Percentiles rank a stretch among this genome's conserved stretches.
These are phyloP conservation scores for Poeciliopsis infans DNA, from an alignment of 2,797 vertebrate species.

Conservation along the genomic window DNA sequence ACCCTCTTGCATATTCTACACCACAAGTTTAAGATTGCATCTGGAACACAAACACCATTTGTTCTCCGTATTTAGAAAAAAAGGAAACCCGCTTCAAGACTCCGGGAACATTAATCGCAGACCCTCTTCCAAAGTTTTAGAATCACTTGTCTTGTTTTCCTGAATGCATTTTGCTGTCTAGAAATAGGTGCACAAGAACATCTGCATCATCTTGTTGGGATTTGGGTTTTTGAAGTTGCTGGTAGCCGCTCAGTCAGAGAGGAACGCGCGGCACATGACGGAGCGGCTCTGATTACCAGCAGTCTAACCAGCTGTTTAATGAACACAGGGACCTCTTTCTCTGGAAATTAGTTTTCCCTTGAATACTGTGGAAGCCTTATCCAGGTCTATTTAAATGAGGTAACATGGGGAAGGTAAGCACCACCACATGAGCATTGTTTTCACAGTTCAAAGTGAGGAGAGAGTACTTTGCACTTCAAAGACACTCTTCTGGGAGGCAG, in stretches of 20 bases:
- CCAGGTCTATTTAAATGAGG: constrained; percentile 90
- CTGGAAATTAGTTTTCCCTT: constrained; percentile 85
- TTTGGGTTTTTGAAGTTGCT: constrained; percentile 50
- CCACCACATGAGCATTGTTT: constrained; percentile 88
- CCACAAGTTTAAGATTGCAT: constrained; percentile 59
- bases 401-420: constrained; percentile 87
- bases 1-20: constrained; percentile 71
- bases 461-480: constrained; percentile 92
- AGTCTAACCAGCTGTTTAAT: constrained; percentile 82
- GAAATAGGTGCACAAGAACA: constrained; percentile 29
- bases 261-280: constrained; percentile 45
- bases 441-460: constrained; percentile 90
- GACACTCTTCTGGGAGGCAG: constrained; percentile 88
- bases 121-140: constrained; percentile 21
- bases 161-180: constrained; percentile 15
- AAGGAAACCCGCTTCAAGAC: background rate
- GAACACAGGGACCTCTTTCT: constrained; percentile 83
- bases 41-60: constrained; percentile 59
- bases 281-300: constrained; percentile 71
- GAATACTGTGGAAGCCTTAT: constrained; percentile 82
- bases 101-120: constrained; percentile 9
- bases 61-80: constrained; percentile 23
- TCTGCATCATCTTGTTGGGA: constrained; percentile 33
- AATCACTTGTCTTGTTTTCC: constrained; percentile 18
- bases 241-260: constrained; percentile 56